Evolutionary conservation across 92 coral and sea anemone genomes (phyloP), one percentile per base, ranked within the genome.

Genomic region (Zoanthus sociatus): DNA sequence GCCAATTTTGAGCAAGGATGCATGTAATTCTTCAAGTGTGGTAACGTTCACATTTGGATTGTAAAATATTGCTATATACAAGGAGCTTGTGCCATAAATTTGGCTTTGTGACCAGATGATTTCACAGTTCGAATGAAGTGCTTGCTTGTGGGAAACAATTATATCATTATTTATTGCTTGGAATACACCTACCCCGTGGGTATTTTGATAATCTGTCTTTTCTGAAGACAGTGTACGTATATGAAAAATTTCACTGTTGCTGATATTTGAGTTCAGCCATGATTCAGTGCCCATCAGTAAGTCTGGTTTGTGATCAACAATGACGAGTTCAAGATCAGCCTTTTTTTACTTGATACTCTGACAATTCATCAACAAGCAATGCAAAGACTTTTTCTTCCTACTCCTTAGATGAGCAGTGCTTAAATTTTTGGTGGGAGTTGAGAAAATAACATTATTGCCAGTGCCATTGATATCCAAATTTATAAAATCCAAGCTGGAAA

Each of bases 81-180:
- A 26, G 26, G 26, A 26, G 26, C 26, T 26, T 26, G 26, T 26
- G 26, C 26, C 26, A 26, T 26, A 26, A 26, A 26, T 26, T 26
- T 26, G 26, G 26, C 26, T 0, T 26, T 26, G 26, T 26, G 26
- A 26, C 26, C 26, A 26, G 26, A 26, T 26, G 26, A 26, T 26
- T 26, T 26, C 26, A 26, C 26, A 26, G 26, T 26, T 26, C 26
- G 26, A 26, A 26, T 26, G 0, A 26, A 26, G 26, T 26, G 0
- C 26, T 26, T 26, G 26, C 26, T 26, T 26, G 26, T 26, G 26
- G 0, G 26, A 26, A 0, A 26, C 26, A 26, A 92, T 92, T 9
- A 89, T 3, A n/a, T 92, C 89, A 10, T 83, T 87, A 84, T 92
- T 92, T 76, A 83, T 76, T 21, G 92, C 94, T 69, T 92, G 94